Conservation (phyloP, 2,888 invertebrate genomes). For the Folsomia manolachei region DNA sequence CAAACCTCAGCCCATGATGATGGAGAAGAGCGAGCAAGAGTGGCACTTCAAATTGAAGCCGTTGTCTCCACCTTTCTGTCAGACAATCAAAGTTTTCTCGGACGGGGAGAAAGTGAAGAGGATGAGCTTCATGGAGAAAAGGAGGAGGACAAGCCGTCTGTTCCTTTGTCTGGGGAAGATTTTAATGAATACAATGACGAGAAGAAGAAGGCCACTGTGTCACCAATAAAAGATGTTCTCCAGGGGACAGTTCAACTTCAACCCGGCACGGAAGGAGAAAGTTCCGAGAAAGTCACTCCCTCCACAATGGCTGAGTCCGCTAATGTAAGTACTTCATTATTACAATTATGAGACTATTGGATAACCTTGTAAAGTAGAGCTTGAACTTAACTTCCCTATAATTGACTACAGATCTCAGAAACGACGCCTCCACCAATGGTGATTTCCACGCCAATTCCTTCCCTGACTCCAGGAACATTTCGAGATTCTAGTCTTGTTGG, state of each 20-base stretch:
- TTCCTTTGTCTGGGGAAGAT: background rate
- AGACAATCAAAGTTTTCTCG: constrained; percentile 35
- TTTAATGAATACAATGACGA: background rate
- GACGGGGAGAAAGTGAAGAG: background rate
- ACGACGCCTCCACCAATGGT: constrained; percentile 3
- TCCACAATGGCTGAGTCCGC: no score
- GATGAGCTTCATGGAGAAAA: no score
- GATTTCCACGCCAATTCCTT: constrained; percentile 27
- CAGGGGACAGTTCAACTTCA: no score
- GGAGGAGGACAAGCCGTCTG: background rate
- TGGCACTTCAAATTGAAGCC: constrained; percentile 34
- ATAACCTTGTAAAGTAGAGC: no score
- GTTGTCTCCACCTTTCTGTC: constrained; percentile 41
- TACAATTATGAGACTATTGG: no score
- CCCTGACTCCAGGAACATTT: constrained; percentile 2
- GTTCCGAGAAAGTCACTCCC: background rate
- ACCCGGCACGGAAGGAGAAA: background rate
- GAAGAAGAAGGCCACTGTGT: background rate
- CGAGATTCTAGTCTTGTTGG: constrained; percentile 19
- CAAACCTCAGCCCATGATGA: no score
- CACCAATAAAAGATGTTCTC: background rate
- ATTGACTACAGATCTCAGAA: no score
- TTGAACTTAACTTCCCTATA: no score
- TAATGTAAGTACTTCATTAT: no score
- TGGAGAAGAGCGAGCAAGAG: constrained; percentile 9